Evolutionary conservation across 1,140 invertebrate species (phyloP).

Genomic region (Drosophila virilis): DNA sequence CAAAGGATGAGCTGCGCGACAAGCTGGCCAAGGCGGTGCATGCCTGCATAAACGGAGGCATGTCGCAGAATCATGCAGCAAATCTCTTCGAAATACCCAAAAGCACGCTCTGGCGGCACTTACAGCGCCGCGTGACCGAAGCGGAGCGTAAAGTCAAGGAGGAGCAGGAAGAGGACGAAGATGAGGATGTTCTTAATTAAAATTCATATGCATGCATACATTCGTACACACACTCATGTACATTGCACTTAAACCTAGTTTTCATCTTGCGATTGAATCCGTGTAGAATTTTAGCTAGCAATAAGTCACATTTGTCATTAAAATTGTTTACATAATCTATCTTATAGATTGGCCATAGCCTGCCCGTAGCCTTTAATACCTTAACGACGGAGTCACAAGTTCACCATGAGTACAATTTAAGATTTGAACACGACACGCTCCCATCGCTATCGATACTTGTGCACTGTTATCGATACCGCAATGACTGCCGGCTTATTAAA

Average conservation of each 20-base stretch:
- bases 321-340: slow-evolving; percentile 22
- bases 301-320: slow-evolving; percentile 15
- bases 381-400: background rate
- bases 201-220: background rate
- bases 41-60: slow-evolving; percentile 86
- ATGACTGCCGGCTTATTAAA: slow-evolving; percentile 51
- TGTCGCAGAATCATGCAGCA: slow-evolving; percentile 87
- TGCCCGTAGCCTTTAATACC: background rate
- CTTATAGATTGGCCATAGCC: slow-evolving; percentile 7
- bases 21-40: slow-evolving; percentile 86
- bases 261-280: slow-evolving; percentile 1
- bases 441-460: slow-evolving; percentile 22
- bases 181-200: slow-evolving; percentile 60
- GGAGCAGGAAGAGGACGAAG: slow-evolving; percentile 60
- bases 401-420: background rate
- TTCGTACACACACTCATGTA: slow-evolving; percentile 23
- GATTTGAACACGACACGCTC: slow-evolving; percentile 7
- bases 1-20: slow-evolving; percentile 85
- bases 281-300: slow-evolving; percentile 9
- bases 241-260: slow-evolving; percentile 25
- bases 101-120: slow-evolving; percentile 87
- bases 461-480: slow-evolving; percentile 27
- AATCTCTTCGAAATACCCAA: slow-evolving; percentile 86
- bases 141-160: slow-evolving; percentile 62
- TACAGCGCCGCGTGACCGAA: slow-evolving; percentile 83